Conservation (phyloP, 2,113 vertebrate genomes). For the Fulica atra region DNA sequence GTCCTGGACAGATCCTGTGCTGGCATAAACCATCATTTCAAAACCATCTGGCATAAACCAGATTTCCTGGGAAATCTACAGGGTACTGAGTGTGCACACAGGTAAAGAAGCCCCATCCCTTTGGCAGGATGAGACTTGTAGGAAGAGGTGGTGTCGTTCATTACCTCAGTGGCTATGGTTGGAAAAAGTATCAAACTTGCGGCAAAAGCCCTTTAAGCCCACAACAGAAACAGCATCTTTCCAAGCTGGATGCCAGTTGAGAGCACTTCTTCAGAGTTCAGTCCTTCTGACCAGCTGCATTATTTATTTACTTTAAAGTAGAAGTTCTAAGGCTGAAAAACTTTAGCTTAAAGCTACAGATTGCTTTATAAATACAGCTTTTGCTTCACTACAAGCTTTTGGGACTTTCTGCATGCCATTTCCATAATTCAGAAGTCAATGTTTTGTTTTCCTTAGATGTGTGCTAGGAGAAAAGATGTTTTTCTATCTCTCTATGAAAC, state of each 20-base stretch:
- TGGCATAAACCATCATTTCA: background rate
- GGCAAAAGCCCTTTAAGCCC: background rate
- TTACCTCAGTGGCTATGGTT: background rate
- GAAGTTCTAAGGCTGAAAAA: background rate
- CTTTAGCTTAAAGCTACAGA: background rate
- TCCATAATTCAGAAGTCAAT: background rate
- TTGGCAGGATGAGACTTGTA: background rate
- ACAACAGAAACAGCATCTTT: background rate
- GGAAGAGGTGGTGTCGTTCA: background rate
- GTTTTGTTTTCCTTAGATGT: background rate
- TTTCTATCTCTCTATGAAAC: background rate
- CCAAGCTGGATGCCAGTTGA: background rate
- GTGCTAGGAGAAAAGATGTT: background rate
- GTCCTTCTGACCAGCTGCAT: background rate
- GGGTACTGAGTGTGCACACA: fast-evolving
- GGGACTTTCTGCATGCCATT: background rate
- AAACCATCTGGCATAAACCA: too few species aligned
- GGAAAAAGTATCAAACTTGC: background rate
- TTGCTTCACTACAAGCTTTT: background rate
- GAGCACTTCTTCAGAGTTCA: background rate
- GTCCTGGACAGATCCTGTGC: background rate
- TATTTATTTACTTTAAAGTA: background rate
- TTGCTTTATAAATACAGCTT: background rate
- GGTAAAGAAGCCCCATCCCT: background rate
- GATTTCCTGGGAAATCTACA: background rate